Percentiles rank a stretch among this genome's conserved stretches.
Conservation (phyloP, 2,888 invertebrate species). For the Poecilobothrus nobilitatus region DNA sequence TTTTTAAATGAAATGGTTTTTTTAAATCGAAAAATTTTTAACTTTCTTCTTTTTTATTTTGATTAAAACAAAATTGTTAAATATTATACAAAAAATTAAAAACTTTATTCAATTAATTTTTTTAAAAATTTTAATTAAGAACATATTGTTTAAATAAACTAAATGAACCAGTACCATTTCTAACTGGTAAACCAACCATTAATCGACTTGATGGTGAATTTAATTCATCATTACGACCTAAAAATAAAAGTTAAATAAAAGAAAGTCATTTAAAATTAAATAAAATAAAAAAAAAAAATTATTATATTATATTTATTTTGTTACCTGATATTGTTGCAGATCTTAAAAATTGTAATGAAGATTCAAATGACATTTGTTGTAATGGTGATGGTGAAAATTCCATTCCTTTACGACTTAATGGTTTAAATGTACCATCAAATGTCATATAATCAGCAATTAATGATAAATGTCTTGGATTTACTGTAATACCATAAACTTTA, state of each 20-base stretch:
- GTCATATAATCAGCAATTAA: conserved; percentile 98
- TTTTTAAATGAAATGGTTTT: no score
- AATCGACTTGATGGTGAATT: conserved; percentile 78
- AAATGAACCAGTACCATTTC: conserved; percentile 76
- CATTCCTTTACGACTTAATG: conserved; percentile 87
- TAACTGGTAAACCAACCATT: conserved; percentile 76
- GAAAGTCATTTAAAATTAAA: neutral
- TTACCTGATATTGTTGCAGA: conserved; percentile 51
- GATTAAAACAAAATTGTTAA: no score
- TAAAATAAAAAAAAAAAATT: neutral
- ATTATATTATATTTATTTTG: no score
- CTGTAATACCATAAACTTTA: conserved; percentile 91
- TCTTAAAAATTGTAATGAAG: conserved; percentile 75
- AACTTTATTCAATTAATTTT: no score
- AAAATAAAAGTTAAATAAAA: conserved; percentile 30
- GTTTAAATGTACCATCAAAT: conserved; percentile 77
- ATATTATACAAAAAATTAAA: no score
- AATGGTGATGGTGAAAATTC: conserved; percentile 83
- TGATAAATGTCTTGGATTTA: conserved; percentile 87
- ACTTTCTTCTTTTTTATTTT: no score
- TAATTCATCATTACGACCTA: conserved; percentile 65
- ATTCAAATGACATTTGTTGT: conserved; percentile 98
- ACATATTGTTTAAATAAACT: conserved; percentile 26
- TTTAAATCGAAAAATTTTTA: no score
- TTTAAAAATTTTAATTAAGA: neutral